phyloP scores from a whole-genome alignment of 2,113 vertebrate genomes.

The Crotalus helleri region DNA sequence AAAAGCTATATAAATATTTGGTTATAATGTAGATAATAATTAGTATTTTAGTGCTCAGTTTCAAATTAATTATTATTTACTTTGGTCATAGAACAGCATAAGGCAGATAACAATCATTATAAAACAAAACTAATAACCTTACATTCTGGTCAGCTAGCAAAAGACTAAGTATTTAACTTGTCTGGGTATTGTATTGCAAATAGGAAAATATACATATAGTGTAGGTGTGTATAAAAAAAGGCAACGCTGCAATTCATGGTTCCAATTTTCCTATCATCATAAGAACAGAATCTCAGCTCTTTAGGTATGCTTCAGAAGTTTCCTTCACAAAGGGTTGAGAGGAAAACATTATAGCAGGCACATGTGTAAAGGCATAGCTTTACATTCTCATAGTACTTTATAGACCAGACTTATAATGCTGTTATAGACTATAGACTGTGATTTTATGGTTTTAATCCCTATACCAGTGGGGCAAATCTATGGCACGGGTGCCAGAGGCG shows the following conservation, averaged over 20 bases:
- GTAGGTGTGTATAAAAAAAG: neutral
- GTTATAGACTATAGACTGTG: neutral
- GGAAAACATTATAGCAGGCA: neutral
- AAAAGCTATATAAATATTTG: neutral
- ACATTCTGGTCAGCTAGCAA: neutral
- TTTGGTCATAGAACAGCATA: neutral
- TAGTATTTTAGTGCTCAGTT: neutral
- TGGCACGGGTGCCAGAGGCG: too few species aligned
- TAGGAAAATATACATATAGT: neutral
- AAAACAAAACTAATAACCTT: neutral
- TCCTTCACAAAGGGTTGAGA: neutral
- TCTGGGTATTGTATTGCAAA: neutral
- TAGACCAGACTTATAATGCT: neutral
- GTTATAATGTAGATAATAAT: neutral
- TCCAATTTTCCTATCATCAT: neutral
- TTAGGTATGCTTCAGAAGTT: neutral
- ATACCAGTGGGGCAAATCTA: neutral
- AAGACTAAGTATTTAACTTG: neutral
- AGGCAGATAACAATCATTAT: neutral
- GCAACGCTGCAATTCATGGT: neutral
- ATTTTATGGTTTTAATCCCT: neutral
- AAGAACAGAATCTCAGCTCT: neutral
- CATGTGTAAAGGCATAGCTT: neutral
- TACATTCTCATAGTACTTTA: neutral
- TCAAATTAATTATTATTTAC: neutral